Evolutionary conservation across 2,797 vertebrate species (phyloP), one percentile per base, ranked within the genome.

Genomic region (Dromococcyx pavoninus): DNA sequence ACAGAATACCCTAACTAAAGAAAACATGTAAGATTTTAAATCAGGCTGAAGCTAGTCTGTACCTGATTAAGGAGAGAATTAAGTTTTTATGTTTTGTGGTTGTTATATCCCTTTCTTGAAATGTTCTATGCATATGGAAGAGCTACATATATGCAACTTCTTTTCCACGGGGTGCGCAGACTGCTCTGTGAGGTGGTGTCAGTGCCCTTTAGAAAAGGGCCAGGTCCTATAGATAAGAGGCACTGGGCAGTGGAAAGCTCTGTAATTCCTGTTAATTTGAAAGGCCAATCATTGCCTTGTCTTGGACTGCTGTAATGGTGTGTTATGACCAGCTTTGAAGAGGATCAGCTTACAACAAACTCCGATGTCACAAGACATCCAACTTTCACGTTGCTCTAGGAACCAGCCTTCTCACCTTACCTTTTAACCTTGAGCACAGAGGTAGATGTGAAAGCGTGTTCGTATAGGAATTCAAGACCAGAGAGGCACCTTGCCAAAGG

Each of bases 71-170:
- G 54, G 69, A 53, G 23, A 46, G 17, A 66, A 17, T 24, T 17
- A 46, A 53, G 16, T 46, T 73, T 12, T 43, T 72, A n/a, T 12
- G 25, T 41, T 78, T 88, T 65, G 35, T 62, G 41, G 6, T 61
- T 77, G 24, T 7, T 67, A 4, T 19, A 53, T 12, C 15, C 12
- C 24, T 39, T 58, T 75, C 56, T 27, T 27, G 4, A 33, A 82
- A 67, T 80, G 9, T 15, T 71, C 44, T 70, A 0, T 15, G 11
- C 24, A 2, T 74, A 30, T 4, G 77, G 27, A 88, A 61, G 41
- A 67, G 10, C 19, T 78, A 28, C 12, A 3, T 9, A 28, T 10
- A 51, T 0, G 2, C 0, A 8, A 30, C 6, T 28, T 24, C 50
- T 54, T 85, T 92, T 44, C 67, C 17, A 8, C 3, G 32, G 7